Evolutionary conservation across 2,888 invertebrate genomes (phyloP), one percentile per base, ranked within the genome.

Genomic region (Troides helena): DNA sequence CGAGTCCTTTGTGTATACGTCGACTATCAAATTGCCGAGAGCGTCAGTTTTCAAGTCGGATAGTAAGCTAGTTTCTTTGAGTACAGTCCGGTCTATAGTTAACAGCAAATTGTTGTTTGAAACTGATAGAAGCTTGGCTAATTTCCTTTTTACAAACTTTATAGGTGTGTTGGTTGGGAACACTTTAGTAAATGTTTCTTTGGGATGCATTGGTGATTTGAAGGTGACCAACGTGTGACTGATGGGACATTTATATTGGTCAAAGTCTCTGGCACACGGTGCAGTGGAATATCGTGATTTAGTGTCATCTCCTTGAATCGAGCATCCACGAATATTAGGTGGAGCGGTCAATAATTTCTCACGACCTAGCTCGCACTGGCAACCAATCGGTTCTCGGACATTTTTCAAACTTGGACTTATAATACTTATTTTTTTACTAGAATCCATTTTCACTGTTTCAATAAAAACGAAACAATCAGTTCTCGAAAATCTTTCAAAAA

Each of bases 291-390:
- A 81, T 57, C 91, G 82, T 2, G 84, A 81, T 70, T 81, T 83
- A 39, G 72, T 73, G 39, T 86, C 87, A 53, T 87, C 86, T 1
- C 77, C 81, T 25, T 75, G 72, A 1, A 81, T 73, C 12, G 78
- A 76, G 8, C 76, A 71, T n/a, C 78, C 66, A 7, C 80, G 81
- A 72, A 82, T 85, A 75, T 88, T 87, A 53, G 90, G 86, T 60
- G 92, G 92, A 50, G 92, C 92, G 36, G 91, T 90, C 1, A 91
- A 81, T 70, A 92, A 73, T 75, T 91, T 92, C 72, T 92, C 90
- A 71, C 90, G 88, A 71, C 92, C 92, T 73, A 92, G 73, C 74
- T 90, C 90, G 72, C 92, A 92, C 73, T 92, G 92, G 73, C 91
- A 91, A 69, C 81, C 81, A 36, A 80, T 81, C 62, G 82, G 84